Base-by-base conservation (phyloP, 2,113 vertebrate genomes). In the Rhombomys opimus region DNA sequence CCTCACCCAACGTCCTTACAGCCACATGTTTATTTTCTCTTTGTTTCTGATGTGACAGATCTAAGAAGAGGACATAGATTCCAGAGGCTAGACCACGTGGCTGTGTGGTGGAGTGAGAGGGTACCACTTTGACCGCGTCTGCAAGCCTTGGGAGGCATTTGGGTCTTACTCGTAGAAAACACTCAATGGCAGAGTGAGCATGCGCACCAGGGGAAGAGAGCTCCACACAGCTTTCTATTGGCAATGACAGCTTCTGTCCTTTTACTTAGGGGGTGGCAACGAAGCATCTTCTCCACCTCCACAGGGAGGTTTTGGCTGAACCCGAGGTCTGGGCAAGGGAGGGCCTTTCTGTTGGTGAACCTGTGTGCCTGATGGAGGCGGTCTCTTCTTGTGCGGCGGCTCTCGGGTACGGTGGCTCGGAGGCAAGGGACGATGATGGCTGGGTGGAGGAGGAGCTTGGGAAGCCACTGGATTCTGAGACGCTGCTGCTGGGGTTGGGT, bases 291-390 rank as follows among this genome's bases (percentile, higher is more conserved):
- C 95, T 10, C 46, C 5, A 1, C 38, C 27, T 15, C 65, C 85
- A 0, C 18, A 67, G 32, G 90, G 96, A 65, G 89, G 68, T 38
- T 95, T 97, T 0, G 68, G 91, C 15, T 95, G 97, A 65, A 95
- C 94, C 11, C 97, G 95, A 50, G 97, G 97, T 84, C 94, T 97
- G 68, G 97, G 97, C 22, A 97, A 95, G 8, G 97, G 97, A 11
- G 97, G 97, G 23, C 97, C 97, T 80, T 88, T 97, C 70, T 97
- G 97, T 50, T 92, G 97, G 57, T 73, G 82, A 32, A 12, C 77
- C 10, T 97, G 97, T 2, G 91, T 54, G 35, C 92, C 91, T 0
- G 81, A 63, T 0, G 77, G 4, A 7, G 90, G 86, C 23, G 91
- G 50, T 54, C 85, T 97, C 87, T 57, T 97, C 82, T 80, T 96